Evolutionary conservation across 2,113 vertebrate genomes (phyloP).

Genomic region (Ivindomyrus marchei): DNA sequence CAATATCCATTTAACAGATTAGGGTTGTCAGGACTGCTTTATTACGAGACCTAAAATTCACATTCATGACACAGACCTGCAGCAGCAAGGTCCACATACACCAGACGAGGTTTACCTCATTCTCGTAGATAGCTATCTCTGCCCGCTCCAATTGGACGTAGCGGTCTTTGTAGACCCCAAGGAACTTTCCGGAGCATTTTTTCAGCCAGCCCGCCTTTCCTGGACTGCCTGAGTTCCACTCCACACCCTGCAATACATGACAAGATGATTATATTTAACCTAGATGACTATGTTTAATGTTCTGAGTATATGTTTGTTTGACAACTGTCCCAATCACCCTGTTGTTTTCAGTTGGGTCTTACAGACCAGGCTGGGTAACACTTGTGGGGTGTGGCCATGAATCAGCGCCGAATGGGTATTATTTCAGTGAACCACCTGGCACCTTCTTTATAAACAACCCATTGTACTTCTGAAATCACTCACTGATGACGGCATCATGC

Average conservation of each 20-base stretch:
- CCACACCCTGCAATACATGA: constrained; percentile 49
- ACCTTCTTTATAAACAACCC: background rate
- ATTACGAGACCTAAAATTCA: background rate
- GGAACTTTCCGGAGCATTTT: constrained; percentile 72
- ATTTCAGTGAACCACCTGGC: background rate
- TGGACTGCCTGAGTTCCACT: constrained; percentile 64
- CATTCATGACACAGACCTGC: background rate
- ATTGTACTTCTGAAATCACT: background rate
- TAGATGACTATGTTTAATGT: background rate
- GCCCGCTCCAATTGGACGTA: constrained; percentile 77
- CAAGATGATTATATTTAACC: background rate
- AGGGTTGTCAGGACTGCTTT: background rate
- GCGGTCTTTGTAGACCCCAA: constrained; percentile 85
- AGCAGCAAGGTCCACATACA: background rate
- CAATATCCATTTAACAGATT: background rate
- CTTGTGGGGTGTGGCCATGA: background rate
- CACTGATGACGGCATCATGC: background rate
- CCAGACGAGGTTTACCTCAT: constrained; percentile 64
- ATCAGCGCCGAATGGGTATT: background rate
- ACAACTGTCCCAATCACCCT: background rate
- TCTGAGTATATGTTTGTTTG: background rate
- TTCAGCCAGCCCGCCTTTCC: constrained; percentile 90
- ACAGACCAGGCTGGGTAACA: background rate
- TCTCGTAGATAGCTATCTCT: constrained; percentile 76
- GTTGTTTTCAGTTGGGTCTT: background rate